phyloP scores from a whole-genome alignment of 2,888 invertebrate species.

The Plebejus melissa region DNA sequence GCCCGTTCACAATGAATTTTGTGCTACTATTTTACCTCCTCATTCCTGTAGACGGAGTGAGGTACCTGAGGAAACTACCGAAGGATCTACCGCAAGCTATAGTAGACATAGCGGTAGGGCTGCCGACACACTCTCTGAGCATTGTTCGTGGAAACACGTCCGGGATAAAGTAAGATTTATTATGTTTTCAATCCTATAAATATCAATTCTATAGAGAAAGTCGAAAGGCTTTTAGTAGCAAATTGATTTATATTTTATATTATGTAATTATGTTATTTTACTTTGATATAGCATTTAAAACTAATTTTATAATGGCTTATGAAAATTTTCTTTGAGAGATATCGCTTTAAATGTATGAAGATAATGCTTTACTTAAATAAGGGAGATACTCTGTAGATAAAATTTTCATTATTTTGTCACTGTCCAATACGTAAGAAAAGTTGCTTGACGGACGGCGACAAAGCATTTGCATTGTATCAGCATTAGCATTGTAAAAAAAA shows the following conservation, averaged over 20 bases:
- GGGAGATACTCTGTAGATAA: too few species aligned
- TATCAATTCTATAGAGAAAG: conserved; percentile 1
- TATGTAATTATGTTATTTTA: background rate
- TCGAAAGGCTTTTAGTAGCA: conserved; percentile 8
- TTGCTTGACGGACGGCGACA: background rate
- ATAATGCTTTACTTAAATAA: too few species aligned
- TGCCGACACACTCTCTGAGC: conserved; percentile 58
- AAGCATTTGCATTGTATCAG: too few species aligned
- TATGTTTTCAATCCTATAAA: conserved; percentile 29
- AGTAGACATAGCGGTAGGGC: conserved; percentile 63
- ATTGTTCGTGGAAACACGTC: conserved; percentile 66
- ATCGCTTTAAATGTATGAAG: background rate
- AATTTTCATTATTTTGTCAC: too few species aligned
- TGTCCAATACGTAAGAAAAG: background rate
- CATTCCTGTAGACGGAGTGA: conserved; percentile 36
- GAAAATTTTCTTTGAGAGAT: background rate
- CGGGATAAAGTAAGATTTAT: conserved; percentile 52
- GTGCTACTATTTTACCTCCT: background rate
- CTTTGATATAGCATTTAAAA: background rate
- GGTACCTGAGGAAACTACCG: conserved; percentile 51
- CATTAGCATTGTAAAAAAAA: too few species aligned
- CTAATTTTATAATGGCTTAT: background rate
- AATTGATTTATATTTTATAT: conserved; percentile 14
- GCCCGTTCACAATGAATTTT: background rate
- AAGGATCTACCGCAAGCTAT: conserved; percentile 59